Evolutionary conservation across 2,797 vertebrate genomes (phyloP), one percentile per base, ranked within the genome.

Genomic region (Antrozous pallidus): DNA sequence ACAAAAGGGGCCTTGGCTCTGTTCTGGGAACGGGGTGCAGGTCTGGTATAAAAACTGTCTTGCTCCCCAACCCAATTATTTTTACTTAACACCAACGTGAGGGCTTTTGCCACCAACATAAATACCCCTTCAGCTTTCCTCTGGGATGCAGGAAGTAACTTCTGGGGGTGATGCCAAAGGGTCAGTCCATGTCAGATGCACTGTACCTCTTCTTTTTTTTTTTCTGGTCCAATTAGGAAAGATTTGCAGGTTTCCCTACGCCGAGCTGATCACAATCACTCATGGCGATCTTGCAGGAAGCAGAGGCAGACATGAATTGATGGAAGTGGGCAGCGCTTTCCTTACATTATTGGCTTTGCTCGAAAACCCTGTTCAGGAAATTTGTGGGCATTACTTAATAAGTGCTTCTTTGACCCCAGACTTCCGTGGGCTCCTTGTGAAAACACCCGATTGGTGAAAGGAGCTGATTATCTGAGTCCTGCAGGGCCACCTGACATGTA

Each of bases 291-390:
- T 47, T 42, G 85, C 91, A 40, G 94, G 97, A 97, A 96, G 95
- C 87, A 38, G 51, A 77, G 83, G 74, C 58, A 94, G 91, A 84
- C 40, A 93, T 95, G 95, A 96, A 97, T 97, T 93, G 96, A 96
- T 92, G 95, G 96, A 96, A 97, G 61, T 93, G 94, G 88, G 95
- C 79, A 80, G 94, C 9, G 8, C 69, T 91, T 97, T 95, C 93
- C 91, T 95, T 81, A 5, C 24, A 28, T 90, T 63, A 42, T 65
- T 22, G 78, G 28, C 61, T 69, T 22, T 61, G 12, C 84, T 83
- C 54, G 90, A 73, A 88, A 90, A 63, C 28, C 70, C 73, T 31
- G 67, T 18, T 61, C 93, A 95, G 96, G 97, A 97, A 96, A 90
- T 47, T 49, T 56, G 61, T 8, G 82, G 95, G 82, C 95, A 95